Conservation (phyloP, 2,888 invertebrate genomes). For the Pristionchus arcanus region DNA sequence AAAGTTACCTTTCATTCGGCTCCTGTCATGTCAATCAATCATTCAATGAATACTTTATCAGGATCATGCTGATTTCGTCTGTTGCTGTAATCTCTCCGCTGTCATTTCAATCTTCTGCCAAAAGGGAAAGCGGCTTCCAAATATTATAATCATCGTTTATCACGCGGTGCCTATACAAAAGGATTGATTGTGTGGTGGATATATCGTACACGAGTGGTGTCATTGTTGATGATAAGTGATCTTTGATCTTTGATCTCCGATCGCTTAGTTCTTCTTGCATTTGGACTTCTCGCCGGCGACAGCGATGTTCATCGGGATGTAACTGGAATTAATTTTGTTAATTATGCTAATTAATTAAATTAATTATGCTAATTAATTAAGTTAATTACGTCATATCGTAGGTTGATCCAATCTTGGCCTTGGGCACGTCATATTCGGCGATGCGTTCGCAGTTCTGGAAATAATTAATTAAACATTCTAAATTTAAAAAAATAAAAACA, state of each 20-base stretch:
- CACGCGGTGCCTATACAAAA: slow-evolving; percentile 46
- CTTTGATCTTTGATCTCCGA: slow-evolving; percentile 46
- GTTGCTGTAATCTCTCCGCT: too few relatives aligned
- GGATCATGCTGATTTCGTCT: background rate
- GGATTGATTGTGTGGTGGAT: background rate
- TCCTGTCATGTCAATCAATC: too few relatives aligned
- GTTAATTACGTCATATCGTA: slow-evolving; percentile 50
- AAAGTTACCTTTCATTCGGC: background rate
- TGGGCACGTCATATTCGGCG: slow-evolving; percentile 50
- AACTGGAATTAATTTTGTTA: background rate
- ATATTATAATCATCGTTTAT: background rate
- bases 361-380: background rate
- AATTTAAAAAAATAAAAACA: background rate
- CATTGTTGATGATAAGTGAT: background rate
- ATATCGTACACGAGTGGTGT: slow-evolving; percentile 23
- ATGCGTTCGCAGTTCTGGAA: slow-evolving; percentile 51
- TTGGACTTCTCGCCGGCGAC: slow-evolving; percentile 46
- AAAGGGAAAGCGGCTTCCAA: background rate
- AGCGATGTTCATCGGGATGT: slow-evolving; percentile 51
- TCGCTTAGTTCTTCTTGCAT: slow-evolving; percentile 44
- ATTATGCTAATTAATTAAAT: background rate
- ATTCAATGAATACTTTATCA: too few relatives aligned
- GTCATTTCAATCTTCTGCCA: too few relatives aligned
- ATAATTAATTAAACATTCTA: background rate
- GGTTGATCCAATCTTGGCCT: slow-evolving; percentile 46